Base-by-base conservation (phyloP, 2,113 vertebrate species). In the Archocentrus centrarchus region DNA sequence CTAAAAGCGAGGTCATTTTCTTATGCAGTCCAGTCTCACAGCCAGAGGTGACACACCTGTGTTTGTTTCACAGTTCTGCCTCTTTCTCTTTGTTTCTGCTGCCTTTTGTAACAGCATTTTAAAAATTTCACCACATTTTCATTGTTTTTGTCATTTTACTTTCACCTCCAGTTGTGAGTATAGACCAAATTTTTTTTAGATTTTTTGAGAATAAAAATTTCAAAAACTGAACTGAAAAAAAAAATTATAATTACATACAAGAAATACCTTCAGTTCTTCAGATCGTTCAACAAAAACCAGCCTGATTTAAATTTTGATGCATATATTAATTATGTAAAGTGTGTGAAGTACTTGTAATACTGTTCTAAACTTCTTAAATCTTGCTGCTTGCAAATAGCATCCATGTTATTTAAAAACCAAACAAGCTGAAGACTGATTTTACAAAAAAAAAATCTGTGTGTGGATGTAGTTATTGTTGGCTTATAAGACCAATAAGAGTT, bases 121-220 rank as follows among this genome's bases (percentile, higher is more conserved):
- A 3, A 30, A 14, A 30, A 70, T 50, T 70, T 24, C 24, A 50
- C 10, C 66, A 50, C 13, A 20, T 4, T 50, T 50, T 30, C 3
- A 70, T 30, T 73, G 4, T 6, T 70, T 68, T 70, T 20, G 17
- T 73, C 47, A 32, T 32, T 73, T 73, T 32, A 53, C 44, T 13
- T 53, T 32, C 0, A 73, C 44, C 47, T 53, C 44, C 27, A 70
- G 41, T 11, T 27, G 4, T 27, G 44, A 17, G 22, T 68, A 47
- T 68, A 1, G 2, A 50, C 47, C 64, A 20, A 50, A 30, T 50
- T 70, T 50, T 2, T 47, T 35, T 6, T 6, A 6, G 35, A 22
- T 27, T 11, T 47, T 18, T 47, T 41, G 17, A 4, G 15, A 17
- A 47, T 27, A 0, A 11, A 47, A 0, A 47, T 68, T 11, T 50